These are phyloP conservation scores for Esperia sulphurella DNA, from an alignment of 2,888 invertebrate species.

Conservation along the genomic window DNA sequence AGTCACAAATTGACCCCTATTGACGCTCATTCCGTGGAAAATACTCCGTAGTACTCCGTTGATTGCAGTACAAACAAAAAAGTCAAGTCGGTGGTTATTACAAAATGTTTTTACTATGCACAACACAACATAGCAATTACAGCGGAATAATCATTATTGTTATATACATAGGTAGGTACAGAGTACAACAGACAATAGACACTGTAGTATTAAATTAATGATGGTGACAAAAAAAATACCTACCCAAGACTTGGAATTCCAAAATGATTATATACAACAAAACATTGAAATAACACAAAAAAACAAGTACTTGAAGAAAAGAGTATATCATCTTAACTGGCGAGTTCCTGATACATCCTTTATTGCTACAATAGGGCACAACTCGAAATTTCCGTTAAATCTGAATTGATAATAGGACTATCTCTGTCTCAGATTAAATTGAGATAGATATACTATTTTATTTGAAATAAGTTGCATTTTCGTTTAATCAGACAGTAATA, in stretches of 20 bases:
- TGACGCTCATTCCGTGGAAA: background rate
- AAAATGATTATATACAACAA: background rate
- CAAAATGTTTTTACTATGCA: slow-evolving; percentile 5
- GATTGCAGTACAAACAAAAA: slow-evolving; percentile 8
- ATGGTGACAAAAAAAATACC: background rate
- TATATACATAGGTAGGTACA: background rate
- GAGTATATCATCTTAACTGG: slow-evolving; percentile 39
- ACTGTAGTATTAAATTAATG: background rate
- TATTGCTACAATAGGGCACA: slow-evolving; percentile 51
- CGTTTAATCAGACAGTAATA: too few relatives aligned
- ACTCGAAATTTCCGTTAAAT: slow-evolving; percentile 65
- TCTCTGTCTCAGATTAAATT: background rate
- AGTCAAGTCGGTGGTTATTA: slow-evolving; percentile 2
- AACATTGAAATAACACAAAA: too few relatives aligned
- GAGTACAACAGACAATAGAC: slow-evolving; percentile 3
- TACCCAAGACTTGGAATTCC: background rate
- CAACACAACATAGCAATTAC: slow-evolving; percentile 6
- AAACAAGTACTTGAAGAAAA: background rate
- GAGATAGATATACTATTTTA: too few relatives aligned
- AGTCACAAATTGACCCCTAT: background rate
- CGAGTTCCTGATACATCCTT: slow-evolving; percentile 53
- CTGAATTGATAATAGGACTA: background rate
- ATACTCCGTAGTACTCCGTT: background rate
- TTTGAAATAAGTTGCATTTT: too few relatives aligned
- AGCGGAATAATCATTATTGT: slow-evolving; percentile 8